These are phyloP conservation scores for Danio aesculapii DNA, from an alignment of 2,797 vertebrate genomes.

Conservation along the genomic window DNA sequence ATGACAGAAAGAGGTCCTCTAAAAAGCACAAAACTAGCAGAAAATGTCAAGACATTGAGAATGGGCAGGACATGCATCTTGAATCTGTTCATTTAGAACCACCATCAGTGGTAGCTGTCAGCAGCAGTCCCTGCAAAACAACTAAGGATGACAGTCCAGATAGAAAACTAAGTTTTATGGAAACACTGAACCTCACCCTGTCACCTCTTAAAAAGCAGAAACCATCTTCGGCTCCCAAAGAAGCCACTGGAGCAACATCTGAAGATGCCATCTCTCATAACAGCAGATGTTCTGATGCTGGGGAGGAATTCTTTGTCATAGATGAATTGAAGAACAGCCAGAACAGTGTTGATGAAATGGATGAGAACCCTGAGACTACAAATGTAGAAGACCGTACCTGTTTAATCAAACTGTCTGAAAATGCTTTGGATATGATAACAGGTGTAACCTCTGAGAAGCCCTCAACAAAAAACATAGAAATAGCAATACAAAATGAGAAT, in stretches of 20 bases:
- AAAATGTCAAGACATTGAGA: conserved; percentile 26
- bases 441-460: not conserved
- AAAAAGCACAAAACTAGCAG: not conserved
- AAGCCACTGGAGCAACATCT: conserved; percentile 5
- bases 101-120: not conserved
- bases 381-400: not conserved
- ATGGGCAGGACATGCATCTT: conserved; percentile 29
- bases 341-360: conserved; percentile 43
- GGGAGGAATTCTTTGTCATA: conserved; percentile 74
- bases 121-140: not conserved
- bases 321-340: conserved; percentile 70
- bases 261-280: conserved; percentile 48
- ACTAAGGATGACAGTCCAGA: conserved; percentile 80
- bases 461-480: not conserved
- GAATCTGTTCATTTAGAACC: not conserved
- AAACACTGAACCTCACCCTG: conserved; percentile 94
- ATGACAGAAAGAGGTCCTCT: conserved; percentile 50
- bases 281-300: conserved; percentile 51
- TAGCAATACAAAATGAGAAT: conserved; percentile 26
- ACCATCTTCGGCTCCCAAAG: conserved; percentile 15
- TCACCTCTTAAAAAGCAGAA: conserved; percentile 92
- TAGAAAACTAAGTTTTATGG: conserved; percentile 95
- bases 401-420: not conserved
- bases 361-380: not conserved
- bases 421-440: conserved; percentile 1